Evolutionary conservation across 2,113 vertebrate species (phyloP).

Genomic region (Pseudorasbora parva): DNA sequence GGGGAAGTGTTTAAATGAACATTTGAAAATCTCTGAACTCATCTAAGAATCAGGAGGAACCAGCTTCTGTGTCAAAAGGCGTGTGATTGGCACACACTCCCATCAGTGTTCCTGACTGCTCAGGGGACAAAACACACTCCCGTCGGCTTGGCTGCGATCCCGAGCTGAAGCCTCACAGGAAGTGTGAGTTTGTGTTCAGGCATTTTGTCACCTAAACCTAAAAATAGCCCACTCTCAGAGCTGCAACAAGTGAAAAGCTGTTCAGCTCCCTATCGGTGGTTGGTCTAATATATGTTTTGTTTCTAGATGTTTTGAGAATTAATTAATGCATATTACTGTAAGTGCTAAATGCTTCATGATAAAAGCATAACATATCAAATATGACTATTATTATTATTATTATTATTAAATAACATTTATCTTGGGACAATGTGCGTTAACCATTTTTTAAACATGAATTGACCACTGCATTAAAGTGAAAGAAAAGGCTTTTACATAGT

Average conservation of each 20-base stretch:
- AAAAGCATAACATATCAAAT: neutral
- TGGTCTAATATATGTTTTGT: neutral
- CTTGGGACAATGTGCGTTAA: neutral
- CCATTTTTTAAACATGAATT: neutral
- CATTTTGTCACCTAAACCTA: slow-evolving; percentile 30
- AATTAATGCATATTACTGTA: neutral
- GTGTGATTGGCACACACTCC: neutral
- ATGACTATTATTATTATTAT: neutral
- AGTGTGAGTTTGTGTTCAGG: slow-evolving; percentile 24
- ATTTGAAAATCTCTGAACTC: neutral
- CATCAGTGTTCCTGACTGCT: neutral
- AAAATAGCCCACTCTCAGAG: slow-evolving; percentile 39
- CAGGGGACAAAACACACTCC: slow-evolving; percentile 1
- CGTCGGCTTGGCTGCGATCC: neutral
- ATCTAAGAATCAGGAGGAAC: slow-evolving; percentile 17
- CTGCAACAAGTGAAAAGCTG: neutral
- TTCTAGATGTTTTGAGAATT: neutral
- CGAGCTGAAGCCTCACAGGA: slow-evolving; percentile 27
- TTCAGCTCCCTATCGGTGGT: neutral
- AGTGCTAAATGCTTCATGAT: neutral
- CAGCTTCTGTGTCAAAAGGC: slow-evolving; percentile 21
- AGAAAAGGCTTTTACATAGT: neutral
- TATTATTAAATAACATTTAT: neutral
- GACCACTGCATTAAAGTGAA: neutral
- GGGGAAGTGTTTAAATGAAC: neutral